A percentile compares a stretch with the other conserved stretches of the same genome.
Evolutionary conservation across 2,113 vertebrate species (phyloP).

Genomic region (Leptobrachium ailaonicum): DNA sequence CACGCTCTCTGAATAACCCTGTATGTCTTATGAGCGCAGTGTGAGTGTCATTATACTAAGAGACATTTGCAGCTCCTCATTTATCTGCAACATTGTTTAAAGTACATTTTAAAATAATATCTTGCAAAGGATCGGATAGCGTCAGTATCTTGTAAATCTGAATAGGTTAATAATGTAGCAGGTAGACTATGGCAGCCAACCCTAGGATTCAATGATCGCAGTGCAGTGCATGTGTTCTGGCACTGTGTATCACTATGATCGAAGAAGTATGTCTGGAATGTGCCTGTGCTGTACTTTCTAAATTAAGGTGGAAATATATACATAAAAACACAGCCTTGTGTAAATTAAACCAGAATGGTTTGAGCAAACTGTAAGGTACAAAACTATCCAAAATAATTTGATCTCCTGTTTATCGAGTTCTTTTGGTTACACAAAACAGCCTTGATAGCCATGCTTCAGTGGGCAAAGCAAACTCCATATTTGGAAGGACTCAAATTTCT

Average conservation of each 20-base stretch:
- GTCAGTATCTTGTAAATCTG: background rate
- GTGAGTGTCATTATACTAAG: too few species aligned
- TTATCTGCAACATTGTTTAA: too few species aligned
- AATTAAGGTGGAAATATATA: background rate
- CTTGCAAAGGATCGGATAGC: background rate
- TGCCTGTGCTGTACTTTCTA: background rate
- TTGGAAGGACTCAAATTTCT: constrained; percentile 55
- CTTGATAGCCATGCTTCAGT: constrained; percentile 51
- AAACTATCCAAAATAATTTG: constrained; percentile 50
- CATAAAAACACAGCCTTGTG: background rate
- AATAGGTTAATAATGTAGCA: background rate
- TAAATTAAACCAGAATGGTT: background rate
- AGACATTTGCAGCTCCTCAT: too few species aligned
- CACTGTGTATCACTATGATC: background rate
- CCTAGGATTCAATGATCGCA: background rate
- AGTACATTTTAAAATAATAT: too few species aligned
- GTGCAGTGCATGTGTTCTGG: background rate
- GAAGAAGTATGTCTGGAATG: constrained; percentile 4
- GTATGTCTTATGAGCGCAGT: too few species aligned
- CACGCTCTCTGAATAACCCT: too few species aligned
- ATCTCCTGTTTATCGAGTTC: constrained; percentile 54
- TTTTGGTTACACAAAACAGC: constrained; percentile 54
- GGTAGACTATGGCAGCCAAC: background rate
- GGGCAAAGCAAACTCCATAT: constrained; percentile 59
- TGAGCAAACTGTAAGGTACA: background rate